Evolutionary conservation across 2,797 vertebrate genomes (phyloP).

Genomic region (Babyrousa celebensis): DNA sequence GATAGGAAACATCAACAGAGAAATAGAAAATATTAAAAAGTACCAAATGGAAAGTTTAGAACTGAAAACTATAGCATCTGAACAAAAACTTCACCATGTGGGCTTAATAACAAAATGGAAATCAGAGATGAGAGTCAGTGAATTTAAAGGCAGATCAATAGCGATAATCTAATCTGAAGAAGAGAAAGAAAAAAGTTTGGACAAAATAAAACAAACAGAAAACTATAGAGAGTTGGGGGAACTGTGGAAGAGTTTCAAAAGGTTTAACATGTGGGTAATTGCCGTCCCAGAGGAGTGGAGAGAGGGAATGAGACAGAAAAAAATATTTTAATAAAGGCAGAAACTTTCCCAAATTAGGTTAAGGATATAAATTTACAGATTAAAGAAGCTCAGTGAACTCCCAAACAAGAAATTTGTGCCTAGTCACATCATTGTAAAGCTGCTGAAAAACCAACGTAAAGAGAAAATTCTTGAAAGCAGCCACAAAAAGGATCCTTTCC

Average conservation of each 20-base stretch:
- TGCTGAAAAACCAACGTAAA: constrained; percentile 60
- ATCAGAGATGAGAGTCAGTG: constrained; percentile 9
- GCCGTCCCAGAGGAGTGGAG: neutral
- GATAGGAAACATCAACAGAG: neutral
- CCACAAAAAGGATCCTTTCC: constrained; percentile 43
- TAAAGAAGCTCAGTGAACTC: constrained; percentile 1
- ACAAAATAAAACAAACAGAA: neutral
- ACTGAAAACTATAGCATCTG: constrained; percentile 10
- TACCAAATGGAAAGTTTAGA: constrained; percentile 12
- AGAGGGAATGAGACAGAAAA: constrained; percentile 29
- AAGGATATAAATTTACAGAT: constrained; percentile 45
- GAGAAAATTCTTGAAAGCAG: constrained; percentile 47
- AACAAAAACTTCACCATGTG: neutral
- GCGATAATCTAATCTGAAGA: neutral
- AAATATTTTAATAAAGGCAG: constrained; percentile 37
- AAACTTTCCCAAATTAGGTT: constrained; percentile 27
- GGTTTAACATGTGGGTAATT: neutral
- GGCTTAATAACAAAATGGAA: neutral
- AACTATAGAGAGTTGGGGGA: neutral
- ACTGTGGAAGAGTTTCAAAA: constrained; percentile 9
- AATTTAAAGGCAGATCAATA: constrained; percentile 3
- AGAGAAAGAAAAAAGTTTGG: neutral
- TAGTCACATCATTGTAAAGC: constrained; percentile 26
- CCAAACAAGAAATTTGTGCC: constrained; percentile 37
- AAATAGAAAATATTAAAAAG: constrained; percentile 40